Percentiles rank a stretch among this genome's conserved stretches.
Evolutionary conservation across 2,113 vertebrate genomes (phyloP).

Genomic region (Dipodomys stephensi): DNA sequence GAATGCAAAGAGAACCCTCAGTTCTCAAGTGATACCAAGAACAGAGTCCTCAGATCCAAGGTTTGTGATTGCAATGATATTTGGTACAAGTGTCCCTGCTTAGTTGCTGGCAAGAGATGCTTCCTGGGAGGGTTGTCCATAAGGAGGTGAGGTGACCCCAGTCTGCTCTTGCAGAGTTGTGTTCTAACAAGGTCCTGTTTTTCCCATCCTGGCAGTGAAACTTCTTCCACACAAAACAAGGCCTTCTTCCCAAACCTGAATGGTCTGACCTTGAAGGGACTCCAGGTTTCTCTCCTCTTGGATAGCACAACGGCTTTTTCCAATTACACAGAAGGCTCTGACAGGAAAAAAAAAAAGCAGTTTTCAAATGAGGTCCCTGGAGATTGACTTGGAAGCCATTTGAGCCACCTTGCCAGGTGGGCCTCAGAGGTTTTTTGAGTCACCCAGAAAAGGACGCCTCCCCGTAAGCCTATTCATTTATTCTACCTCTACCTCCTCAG

Average conservation of each 20-base stretch:
- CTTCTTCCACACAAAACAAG: background rate
- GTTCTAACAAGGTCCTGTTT: background rate
- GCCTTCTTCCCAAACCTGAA: background rate
- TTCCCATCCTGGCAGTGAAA: background rate
- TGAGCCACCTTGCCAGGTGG: background rate
- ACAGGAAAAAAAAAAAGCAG: background rate
- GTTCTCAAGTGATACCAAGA: background rate
- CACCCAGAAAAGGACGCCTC: background rate
- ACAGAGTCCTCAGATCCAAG: background rate
- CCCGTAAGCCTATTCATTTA: background rate
- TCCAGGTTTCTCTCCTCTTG: background rate
- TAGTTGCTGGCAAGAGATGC: background rate
- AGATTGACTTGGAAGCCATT: background rate
- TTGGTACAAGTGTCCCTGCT: background rate
- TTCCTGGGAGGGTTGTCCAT: background rate
- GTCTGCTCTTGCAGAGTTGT: background rate
- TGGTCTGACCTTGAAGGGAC: background rate
- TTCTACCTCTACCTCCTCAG: background rate
- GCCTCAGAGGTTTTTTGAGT: background rate
- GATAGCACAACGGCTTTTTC: background rate
- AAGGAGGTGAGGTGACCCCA: background rate
- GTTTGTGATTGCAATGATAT: background rate
- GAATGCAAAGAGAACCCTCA: conserved; percentile 3
- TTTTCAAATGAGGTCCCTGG: background rate
- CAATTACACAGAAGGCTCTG: background rate